A percentile compares a stretch with the other conserved stretches of the same genome.
phyloP scores from a whole-genome alignment of 2,888 invertebrate species.

The Aphodius granarius region DNA sequence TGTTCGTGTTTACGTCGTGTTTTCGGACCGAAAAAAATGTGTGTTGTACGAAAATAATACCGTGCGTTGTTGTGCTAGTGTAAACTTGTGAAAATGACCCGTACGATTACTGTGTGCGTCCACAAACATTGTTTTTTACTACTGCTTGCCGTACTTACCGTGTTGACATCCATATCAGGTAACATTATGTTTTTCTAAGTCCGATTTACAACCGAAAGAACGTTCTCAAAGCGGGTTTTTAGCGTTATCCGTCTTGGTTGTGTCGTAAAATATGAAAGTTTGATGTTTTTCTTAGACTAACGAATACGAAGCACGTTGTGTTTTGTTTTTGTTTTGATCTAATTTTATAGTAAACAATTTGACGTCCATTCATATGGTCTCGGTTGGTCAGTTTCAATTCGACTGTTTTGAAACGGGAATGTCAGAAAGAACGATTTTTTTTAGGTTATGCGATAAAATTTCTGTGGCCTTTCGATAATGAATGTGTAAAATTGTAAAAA shows the following conservation, averaged over 20 bases:
- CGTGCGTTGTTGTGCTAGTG: constrained; percentile 27
- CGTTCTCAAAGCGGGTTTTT: background rate
- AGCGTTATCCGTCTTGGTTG: background rate
- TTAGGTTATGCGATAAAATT: too few relatives aligned
- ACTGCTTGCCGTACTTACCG: constrained; percentile 45
- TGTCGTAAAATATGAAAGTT: background rate
- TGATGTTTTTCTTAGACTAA: background rate
- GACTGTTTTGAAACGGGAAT: too few relatives aligned
- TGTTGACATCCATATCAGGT: constrained; percentile 49
- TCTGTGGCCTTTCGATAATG: too few relatives aligned
- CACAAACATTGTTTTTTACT: constrained; percentile 43
- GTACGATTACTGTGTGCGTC: constrained; percentile 38
- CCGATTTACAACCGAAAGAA: background rate
- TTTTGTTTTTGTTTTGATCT: background rate
- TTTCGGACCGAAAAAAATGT: constrained; percentile 31
- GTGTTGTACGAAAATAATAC: constrained; percentile 31
- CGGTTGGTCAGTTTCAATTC: too few relatives aligned
- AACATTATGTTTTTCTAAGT: constrained; percentile 45
- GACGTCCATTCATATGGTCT: background rate
- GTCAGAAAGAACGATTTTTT: too few relatives aligned
- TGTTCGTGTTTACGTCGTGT: constrained; percentile 20
- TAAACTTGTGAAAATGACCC: constrained; percentile 40
- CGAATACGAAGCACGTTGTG: background rate
- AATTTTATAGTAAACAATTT: background rate
- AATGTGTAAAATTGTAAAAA: too few relatives aligned